Evolutionary conservation across 2,113 vertebrate genomes (phyloP).

Genomic region (Turdus rufiventris): DNA sequence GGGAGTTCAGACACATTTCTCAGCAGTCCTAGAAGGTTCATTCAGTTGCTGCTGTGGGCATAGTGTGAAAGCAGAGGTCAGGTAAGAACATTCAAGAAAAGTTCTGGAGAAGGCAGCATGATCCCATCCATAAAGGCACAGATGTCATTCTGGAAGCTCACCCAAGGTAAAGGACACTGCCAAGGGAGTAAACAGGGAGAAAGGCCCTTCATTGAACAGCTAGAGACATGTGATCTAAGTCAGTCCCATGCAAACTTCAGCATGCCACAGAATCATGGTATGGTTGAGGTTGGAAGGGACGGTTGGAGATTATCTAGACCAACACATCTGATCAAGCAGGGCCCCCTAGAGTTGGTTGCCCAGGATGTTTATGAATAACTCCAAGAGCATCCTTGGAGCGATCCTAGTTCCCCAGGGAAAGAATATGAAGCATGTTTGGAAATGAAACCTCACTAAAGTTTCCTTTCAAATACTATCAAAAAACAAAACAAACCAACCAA

Average conservation of each 20-base stretch:
- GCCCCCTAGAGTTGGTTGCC: not conserved
- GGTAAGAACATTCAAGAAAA: not conserved
- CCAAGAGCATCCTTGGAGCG: not conserved
- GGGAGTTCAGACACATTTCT: not conserved
- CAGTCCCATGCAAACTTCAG: not conserved
- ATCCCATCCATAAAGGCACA: not conserved
- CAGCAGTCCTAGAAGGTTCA: not conserved
- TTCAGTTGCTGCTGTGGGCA: not conserved
- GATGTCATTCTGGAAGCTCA: not conserved
- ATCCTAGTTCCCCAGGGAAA: not conserved
- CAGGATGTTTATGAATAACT: not conserved
- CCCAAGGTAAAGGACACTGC: not conserved
- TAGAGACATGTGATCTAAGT: rapidly evolving
- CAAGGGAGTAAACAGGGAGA: not conserved
- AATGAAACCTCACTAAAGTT: not conserved
- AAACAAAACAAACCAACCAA: not conserved
- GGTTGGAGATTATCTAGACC: not conserved
- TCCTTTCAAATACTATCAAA: not conserved
- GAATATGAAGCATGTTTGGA: not conserved
- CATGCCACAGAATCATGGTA: not conserved
- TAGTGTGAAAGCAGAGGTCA: not conserved
- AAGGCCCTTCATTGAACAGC: not conserved
- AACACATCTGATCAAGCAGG: not conserved
- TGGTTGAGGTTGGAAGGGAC: not conserved
- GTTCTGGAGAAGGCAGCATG: not conserved